These are phyloP conservation scores for Stenoptilia bipunctidactyla DNA, from an alignment of 2,888 invertebrate species.

Conservation along the genomic window DNA sequence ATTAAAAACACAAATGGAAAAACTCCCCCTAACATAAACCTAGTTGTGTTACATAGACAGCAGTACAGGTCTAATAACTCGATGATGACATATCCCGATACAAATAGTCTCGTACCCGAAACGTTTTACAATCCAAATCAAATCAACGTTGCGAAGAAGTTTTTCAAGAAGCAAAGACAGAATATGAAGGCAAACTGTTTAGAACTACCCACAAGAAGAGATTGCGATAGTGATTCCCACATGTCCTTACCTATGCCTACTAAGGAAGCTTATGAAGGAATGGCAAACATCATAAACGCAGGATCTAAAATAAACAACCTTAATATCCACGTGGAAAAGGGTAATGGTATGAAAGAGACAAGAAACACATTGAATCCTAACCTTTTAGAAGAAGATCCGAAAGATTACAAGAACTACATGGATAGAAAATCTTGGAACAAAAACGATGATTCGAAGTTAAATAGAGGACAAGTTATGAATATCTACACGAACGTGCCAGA, in stretches of 20 bases:
- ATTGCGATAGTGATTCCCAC: constrained; percentile 67
- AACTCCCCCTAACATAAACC: constrained; percentile 75
- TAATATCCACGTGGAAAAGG: constrained; percentile 79
- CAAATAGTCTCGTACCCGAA: constrained; percentile 73
- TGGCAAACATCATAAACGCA: constrained; percentile 74
- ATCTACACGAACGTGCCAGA: constrained; percentile 76
- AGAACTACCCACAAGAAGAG: constrained; percentile 73
- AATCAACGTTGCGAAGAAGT: constrained; percentile 92
- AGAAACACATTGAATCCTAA: constrained; percentile 74
- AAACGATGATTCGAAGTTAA: constrained; percentile 43
- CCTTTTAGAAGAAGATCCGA: constrained; percentile 73
- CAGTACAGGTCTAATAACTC: constrained; percentile 80
- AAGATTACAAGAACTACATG: constrained; percentile 57
- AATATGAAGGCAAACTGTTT: constrained; percentile 81
- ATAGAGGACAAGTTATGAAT: constrained; percentile 60
- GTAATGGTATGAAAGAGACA: constrained; percentile 67
- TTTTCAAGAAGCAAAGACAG: constrained; percentile 88
- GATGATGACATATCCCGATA: constrained; percentile 74
- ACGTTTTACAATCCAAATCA: constrained; percentile 94
- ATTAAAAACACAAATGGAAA: constrained; percentile 57
- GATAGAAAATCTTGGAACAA: constrained; percentile 53
- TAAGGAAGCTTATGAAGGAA: constrained; percentile 59
- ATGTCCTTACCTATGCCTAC: constrained; percentile 61
- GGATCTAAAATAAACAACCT: constrained; percentile 86
- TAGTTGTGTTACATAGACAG: constrained; percentile 78